A percentile compares a stretch with the other conserved stretches of the same genome.
These are phyloP conservation scores for Alviniconcha strummeri DNA, from an alignment of 2,888 invertebrate species.

Conservation along the genomic window DNA sequence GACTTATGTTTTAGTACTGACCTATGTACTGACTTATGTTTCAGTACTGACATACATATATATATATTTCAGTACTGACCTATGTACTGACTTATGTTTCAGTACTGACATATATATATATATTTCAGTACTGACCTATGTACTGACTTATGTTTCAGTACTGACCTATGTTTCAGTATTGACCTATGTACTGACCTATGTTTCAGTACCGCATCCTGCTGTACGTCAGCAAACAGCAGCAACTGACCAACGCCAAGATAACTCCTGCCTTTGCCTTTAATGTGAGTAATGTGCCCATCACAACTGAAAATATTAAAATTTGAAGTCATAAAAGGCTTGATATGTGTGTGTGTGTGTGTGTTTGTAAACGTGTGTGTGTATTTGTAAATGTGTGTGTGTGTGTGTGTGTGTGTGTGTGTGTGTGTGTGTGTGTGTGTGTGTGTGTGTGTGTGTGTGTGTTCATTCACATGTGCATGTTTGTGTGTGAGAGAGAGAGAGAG, in stretches of 20 bases:
- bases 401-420: not conserved
- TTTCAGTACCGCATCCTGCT: slow-evolving; percentile 69
- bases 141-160: too few species aligned
- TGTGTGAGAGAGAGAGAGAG: too few species aligned
- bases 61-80: too few species aligned
- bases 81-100: too few species aligned
- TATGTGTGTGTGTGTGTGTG: not conserved
- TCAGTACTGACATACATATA: too few species aligned
- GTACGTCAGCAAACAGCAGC: slow-evolving; percentile 70
- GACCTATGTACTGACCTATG: too few species aligned
- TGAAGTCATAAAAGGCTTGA: not conserved
- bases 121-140: too few species aligned
- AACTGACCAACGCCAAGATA: slow-evolving; percentile 68
- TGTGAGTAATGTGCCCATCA: slow-evolving; percentile 48
- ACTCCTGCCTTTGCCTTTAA: slow-evolving; percentile 55
- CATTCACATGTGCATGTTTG: not conserved
- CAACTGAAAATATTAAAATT: not conserved
- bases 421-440: not conserved
- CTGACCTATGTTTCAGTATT: too few species aligned
- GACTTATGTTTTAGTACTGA: too few species aligned
- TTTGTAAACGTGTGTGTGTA: not conserved
- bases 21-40: too few species aligned
- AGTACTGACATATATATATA: too few species aligned
- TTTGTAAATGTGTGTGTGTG: not conserved
- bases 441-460: not conserved